These are phyloP conservation scores for Sphecodes monilicornis DNA, from an alignment of 2,888 invertebrate genomes.

Conservation along the genomic window DNA sequence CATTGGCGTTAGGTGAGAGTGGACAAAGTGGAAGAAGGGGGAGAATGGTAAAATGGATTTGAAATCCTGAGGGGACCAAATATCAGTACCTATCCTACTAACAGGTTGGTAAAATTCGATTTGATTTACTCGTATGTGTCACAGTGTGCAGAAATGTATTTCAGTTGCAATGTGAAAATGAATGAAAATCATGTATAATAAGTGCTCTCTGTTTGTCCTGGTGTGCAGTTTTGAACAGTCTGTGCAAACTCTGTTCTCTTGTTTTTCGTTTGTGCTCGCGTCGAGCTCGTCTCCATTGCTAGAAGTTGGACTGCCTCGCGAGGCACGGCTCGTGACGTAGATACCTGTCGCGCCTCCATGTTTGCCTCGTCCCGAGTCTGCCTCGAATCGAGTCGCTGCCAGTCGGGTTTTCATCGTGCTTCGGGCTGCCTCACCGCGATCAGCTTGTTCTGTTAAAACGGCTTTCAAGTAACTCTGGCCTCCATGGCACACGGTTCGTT, in stretches of 20 bases:
- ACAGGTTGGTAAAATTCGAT: too few species aligned
- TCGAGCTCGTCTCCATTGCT: not conserved
- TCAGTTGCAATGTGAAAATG: too few species aligned
- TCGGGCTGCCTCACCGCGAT: constrained; percentile 8
- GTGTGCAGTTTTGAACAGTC: not conserved
- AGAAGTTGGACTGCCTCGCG: not conserved
- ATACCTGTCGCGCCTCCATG: constrained; percentile 11
- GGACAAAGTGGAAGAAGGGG: too few species aligned
- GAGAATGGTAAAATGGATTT: too few species aligned
- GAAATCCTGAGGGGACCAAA: too few species aligned
- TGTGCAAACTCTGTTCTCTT: not conserved
- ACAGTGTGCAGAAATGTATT: too few species aligned
- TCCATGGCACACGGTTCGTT: not conserved
- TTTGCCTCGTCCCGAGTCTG: constrained; percentile 13
- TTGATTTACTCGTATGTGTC: too few species aligned
- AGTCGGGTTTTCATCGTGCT: constrained; percentile 10
- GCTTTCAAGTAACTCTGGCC: not conserved
- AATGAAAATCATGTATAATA: too few species aligned
- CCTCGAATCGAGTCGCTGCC: constrained; percentile 11
- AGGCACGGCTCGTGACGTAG: constrained; percentile 16
- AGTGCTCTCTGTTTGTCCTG: too few species aligned
- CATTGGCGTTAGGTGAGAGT: too few species aligned
- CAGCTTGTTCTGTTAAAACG: constrained; percentile 1
- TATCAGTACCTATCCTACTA: too few species aligned
- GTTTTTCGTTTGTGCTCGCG: not conserved